Evolutionary conservation across 2,113 vertebrate genomes (phyloP).

Genomic region (Ictalurus punctatus): DNA sequence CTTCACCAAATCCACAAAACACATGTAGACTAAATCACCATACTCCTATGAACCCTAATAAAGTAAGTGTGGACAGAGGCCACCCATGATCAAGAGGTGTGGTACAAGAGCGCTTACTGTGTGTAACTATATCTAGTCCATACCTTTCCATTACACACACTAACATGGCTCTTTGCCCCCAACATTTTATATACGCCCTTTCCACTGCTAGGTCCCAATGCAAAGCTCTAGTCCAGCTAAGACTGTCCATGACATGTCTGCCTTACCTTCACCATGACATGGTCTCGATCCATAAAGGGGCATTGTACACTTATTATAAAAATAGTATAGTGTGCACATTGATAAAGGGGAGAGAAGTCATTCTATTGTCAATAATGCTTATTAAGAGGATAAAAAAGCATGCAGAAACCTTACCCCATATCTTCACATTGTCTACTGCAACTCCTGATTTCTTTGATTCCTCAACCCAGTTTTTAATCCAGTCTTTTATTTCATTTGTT

Average conservation of each 20-base stretch:
- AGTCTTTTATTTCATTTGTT: neutral
- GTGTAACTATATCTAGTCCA: neutral
- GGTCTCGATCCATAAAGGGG: neutral
- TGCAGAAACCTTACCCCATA: conserved; percentile 40
- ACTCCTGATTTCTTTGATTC: neutral
- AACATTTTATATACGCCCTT: too few relatives aligned
- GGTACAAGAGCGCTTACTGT: neutral
- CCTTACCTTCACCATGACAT: neutral
- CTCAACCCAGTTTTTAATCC: neutral
- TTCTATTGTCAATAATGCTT: neutral
- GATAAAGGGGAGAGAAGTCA: neutral
- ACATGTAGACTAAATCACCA: neutral
- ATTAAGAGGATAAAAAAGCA: neutral
- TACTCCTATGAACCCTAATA: neutral
- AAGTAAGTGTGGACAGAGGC: neutral
- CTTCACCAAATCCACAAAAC: neutral
- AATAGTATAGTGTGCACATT: neutral
- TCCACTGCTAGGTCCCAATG: neutral
- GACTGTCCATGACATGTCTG: neutral
- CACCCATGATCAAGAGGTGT: neutral
- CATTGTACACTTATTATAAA: neutral
- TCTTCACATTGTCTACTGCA: neutral
- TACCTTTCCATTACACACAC: neutral
- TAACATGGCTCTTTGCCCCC: neutral
- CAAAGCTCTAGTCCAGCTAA: neutral